Percentiles rank a stretch among this genome's conserved stretches.
These are phyloP conservation scores for Galemys pyrenaicus DNA, from an alignment of 2,113 vertebrate species.

Conservation along the genomic window DNA sequence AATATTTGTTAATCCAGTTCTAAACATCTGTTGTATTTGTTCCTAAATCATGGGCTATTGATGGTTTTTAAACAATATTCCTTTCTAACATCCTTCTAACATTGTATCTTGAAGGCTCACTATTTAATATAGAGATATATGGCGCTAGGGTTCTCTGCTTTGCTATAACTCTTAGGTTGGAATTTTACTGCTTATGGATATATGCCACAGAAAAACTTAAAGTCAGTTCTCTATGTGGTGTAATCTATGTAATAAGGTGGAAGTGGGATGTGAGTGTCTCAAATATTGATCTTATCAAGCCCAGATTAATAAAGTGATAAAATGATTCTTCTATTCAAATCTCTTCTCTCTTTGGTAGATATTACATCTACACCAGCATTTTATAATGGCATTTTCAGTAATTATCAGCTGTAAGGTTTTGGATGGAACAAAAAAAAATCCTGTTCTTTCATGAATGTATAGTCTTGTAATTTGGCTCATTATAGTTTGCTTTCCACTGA, in stretches of 20 bases:
- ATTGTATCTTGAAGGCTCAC: background rate
- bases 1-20: slow-evolving; percentile 66
- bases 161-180: background rate
- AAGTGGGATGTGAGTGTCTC: background rate
- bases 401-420: slow-evolving; percentile 43
- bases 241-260: slow-evolving; percentile 37
- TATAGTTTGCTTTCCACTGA: slow-evolving; percentile 43
- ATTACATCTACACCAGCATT: background rate
- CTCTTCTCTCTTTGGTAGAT: background rate
- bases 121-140: slow-evolving; percentile 13
- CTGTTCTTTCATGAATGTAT: slow-evolving; percentile 61
- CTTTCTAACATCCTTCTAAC: background rate
- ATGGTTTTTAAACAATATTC: slow-evolving; percentile 30
- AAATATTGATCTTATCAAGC: slow-evolving; percentile 15
- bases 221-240: background rate
- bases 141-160: background rate
- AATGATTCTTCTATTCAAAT: background rate
- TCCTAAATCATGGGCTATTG: slow-evolving; percentile 11
- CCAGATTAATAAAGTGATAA: background rate
- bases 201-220: slow-evolving; percentile 27
- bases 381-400: background rate
- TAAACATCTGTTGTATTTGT: slow-evolving; percentile 30
- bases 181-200: slow-evolving; percentile 31
- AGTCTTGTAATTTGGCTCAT: background rate
- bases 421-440: slow-evolving; percentile 53